These are phyloP conservation scores for Drosophila atripex DNA, from an alignment of 2,888 invertebrate genomes.

Conservation along the genomic window DNA sequence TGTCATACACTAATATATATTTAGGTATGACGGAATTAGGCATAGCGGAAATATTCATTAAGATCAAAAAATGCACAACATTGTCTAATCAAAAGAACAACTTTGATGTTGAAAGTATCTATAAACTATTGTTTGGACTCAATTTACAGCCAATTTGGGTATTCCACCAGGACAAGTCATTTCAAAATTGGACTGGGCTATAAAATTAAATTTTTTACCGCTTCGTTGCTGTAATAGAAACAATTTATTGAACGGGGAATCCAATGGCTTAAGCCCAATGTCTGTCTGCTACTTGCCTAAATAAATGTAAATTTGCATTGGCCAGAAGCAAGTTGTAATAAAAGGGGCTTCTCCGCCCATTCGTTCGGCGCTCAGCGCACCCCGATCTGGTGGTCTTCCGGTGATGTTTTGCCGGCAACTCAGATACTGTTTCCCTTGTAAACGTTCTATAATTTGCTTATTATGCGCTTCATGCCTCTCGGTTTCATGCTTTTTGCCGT, in stretches of 20 bases:
- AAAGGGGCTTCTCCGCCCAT: background rate
- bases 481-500: conserved; percentile 80
- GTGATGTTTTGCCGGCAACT: conserved; percentile 31
- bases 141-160: conserved; percentile 31
- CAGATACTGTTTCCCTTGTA: conserved; percentile 71
- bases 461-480: conserved; percentile 78
- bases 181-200: conserved; percentile 77
- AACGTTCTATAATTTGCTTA: conserved; percentile 82
- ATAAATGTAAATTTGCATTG: conserved; percentile 74
- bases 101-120: conserved; percentile 32
- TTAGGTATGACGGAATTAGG: no score
- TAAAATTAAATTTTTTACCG: conserved; percentile 81
- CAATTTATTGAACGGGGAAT: conserved; percentile 79
- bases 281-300: conserved; percentile 37
- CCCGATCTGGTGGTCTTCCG: conserved; percentile 16
- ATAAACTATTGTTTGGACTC: conserved; percentile 20
- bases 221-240: conserved; percentile 82
- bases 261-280: background rate
- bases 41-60: background rate
- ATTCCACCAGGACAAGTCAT: conserved; percentile 44
- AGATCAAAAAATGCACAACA: background rate
- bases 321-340: conserved; percentile 29
- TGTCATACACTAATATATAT: no score
- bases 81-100: conserved; percentile 18
- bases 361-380: no score